Conservation (phyloP, 2,113 vertebrate genomes). For the Hyla sarda region DNA sequence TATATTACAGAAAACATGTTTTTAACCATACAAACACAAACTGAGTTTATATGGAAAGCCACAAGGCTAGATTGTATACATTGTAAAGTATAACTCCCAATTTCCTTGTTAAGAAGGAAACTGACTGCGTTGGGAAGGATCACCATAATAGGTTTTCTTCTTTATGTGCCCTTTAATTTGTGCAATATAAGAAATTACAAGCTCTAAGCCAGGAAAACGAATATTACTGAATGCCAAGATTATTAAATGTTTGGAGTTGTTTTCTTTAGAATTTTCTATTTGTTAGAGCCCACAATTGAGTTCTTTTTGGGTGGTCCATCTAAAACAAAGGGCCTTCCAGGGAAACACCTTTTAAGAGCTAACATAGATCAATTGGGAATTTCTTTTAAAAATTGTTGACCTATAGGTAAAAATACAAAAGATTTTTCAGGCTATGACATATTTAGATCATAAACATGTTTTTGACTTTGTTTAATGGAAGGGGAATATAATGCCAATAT, state of each 20-base stretch:
- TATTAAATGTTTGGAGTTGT: neutral
- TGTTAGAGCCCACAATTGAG: neutral
- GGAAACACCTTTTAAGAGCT: neutral
- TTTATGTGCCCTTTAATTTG: slow-evolving; percentile 3
- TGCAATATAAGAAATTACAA: slow-evolving; percentile 18
- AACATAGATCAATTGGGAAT: neutral
- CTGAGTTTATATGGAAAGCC: slow-evolving; percentile 58
- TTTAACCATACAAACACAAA: slow-evolving; percentile 18
- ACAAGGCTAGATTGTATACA: slow-evolving; percentile 66
- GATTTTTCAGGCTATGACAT: neutral
- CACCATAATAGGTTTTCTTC: neutral
- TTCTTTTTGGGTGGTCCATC: neutral
- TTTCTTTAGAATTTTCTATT: neutral
- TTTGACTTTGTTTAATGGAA: too few relatives aligned
- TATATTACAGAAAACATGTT: slow-evolving; percentile 59
- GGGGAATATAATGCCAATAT: too few relatives aligned
- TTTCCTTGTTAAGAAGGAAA: slow-evolving; percentile 32
- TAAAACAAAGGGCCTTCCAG: neutral
- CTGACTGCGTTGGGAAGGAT: neutral
- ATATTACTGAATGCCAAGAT: neutral
- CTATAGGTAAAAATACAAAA: neutral
- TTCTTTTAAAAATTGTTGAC: neutral
- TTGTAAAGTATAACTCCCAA: slow-evolving; percentile 60
- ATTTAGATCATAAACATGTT: neutral
- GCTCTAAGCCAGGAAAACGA: neutral